phyloP scores from a whole-genome alignment of 2,888 invertebrate species.

The Helicoverpa assulta region DNA sequence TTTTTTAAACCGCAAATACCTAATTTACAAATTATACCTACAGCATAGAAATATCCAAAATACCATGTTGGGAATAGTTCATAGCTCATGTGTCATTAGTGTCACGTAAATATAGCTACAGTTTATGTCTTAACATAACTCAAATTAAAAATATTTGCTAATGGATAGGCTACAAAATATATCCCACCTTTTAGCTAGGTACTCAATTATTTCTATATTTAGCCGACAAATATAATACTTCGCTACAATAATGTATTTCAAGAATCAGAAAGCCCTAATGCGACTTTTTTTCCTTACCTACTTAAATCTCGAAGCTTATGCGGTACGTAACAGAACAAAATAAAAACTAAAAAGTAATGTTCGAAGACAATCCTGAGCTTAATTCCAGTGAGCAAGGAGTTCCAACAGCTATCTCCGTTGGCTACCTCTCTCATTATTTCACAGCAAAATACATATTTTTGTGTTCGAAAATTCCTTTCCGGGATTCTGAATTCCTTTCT shows the following conservation, averaged over 20 bases:
- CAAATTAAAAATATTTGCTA: background rate
- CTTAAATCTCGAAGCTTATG: constrained; percentile 37
- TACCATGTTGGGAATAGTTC: too few relatives aligned
- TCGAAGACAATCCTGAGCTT: constrained; percentile 56
- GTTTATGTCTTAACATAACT: background rate
- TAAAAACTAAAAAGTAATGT: constrained; percentile 48
- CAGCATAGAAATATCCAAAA: too few relatives aligned
- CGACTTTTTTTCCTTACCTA: constrained; percentile 20
- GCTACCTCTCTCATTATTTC: constrained; percentile 54
- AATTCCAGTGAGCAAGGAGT: constrained; percentile 51
- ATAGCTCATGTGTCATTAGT: too few relatives aligned
- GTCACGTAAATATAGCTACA: too few relatives aligned
- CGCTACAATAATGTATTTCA: background rate
- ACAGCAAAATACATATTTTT: constrained; percentile 58
- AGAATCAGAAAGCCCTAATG: constrained; percentile 9
- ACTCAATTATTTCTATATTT: background rate
- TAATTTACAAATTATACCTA: too few relatives aligned
- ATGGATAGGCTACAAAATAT: background rate
- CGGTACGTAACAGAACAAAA: constrained; percentile 37
- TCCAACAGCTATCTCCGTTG: constrained; percentile 50
- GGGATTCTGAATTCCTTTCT: constrained; percentile 51
- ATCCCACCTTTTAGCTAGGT: background rate
- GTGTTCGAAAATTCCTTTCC: constrained; percentile 46
- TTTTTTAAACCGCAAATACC: too few relatives aligned
- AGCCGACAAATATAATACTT: background rate